phyloP scores from a whole-genome alignment of 2,113 vertebrate genomes.

The Scomber colias region DNA sequence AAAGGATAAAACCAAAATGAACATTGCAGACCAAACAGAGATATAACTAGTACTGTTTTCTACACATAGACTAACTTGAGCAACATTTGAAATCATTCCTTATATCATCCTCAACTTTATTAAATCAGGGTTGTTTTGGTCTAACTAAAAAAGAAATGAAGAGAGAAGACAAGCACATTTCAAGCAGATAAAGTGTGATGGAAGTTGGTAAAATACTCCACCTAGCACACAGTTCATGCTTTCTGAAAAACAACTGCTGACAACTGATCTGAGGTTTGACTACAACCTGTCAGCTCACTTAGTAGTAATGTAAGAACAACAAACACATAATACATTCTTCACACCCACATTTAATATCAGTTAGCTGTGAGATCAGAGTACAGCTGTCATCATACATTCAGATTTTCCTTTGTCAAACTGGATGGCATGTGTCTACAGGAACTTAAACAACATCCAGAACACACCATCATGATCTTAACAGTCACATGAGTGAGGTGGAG shows the following conservation, averaged over 20 bases:
- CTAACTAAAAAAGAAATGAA: not conserved
- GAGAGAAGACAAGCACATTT: not conserved
- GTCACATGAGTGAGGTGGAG: slow-evolving; percentile 18
- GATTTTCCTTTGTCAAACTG: slow-evolving; percentile 16
- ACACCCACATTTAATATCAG: slow-evolving; percentile 46
- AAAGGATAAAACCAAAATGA: too few species aligned
- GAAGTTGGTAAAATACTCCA: not conserved
- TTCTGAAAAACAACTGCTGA: slow-evolving; percentile 53
- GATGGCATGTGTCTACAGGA: slow-evolving; percentile 16
- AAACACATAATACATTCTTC: slow-evolving; percentile 40
- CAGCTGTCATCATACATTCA: slow-evolving; percentile 42
- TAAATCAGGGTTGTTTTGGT: too few species aligned
- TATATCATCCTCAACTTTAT: too few species aligned
- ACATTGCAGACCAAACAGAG: too few species aligned
- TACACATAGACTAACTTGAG: too few species aligned
- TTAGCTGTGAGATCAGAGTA: slow-evolving; percentile 25
- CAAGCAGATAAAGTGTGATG: not conserved
- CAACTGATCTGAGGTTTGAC: slow-evolving; percentile 47
- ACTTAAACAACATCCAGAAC: not conserved
- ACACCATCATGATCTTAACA: slow-evolving; percentile 32
- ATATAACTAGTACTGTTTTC: too few species aligned
- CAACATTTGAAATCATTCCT: too few species aligned
- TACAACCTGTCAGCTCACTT: slow-evolving; percentile 46
- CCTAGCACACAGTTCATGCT: not conserved
- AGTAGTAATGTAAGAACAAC: slow-evolving; percentile 37